Evolutionary conservation across 1,140 invertebrate genomes (phyloP).

Genomic region (Eriocheir sinensis): DNA sequence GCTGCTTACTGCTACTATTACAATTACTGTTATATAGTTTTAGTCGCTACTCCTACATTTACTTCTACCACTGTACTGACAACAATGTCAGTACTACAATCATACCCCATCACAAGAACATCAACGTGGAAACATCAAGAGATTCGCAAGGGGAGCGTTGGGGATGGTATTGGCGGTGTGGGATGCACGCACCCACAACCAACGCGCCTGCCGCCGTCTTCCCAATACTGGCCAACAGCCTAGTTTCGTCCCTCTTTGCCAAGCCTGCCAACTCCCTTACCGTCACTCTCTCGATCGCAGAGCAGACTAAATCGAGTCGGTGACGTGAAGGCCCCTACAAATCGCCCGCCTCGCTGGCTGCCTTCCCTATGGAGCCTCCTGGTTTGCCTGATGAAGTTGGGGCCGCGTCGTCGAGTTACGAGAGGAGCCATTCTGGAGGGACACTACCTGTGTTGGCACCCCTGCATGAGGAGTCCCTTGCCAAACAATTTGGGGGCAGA

Average conservation of each 20-base stretch:
- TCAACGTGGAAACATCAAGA: background rate
- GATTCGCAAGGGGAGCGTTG: background rate
- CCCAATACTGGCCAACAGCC: slow-evolving; percentile 11
- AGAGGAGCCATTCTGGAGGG: background rate
- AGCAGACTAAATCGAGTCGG: background rate
- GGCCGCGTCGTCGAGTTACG: background rate
- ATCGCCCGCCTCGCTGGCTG: background rate
- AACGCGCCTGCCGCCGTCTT: background rate
- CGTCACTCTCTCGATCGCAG: background rate
- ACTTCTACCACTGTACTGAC: too few species aligned
- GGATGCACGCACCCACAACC: background rate
- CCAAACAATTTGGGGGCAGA: background rate
- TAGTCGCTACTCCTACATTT: too few species aligned
- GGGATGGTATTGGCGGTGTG: too few species aligned
- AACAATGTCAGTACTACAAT: background rate
- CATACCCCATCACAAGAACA: background rate
- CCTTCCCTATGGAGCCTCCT: slow-evolving; percentile 11
- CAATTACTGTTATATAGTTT: too few species aligned
- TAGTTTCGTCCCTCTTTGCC: background rate
- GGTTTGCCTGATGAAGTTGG: background rate
- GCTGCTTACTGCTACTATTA: too few species aligned
- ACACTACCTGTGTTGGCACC: background rate
- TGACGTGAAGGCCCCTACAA: slow-evolving; percentile 8
- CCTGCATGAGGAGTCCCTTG: background rate
- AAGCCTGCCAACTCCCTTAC: background rate